Conservation (phyloP, 2,113 vertebrate genomes). For the Martes martes region DNA sequence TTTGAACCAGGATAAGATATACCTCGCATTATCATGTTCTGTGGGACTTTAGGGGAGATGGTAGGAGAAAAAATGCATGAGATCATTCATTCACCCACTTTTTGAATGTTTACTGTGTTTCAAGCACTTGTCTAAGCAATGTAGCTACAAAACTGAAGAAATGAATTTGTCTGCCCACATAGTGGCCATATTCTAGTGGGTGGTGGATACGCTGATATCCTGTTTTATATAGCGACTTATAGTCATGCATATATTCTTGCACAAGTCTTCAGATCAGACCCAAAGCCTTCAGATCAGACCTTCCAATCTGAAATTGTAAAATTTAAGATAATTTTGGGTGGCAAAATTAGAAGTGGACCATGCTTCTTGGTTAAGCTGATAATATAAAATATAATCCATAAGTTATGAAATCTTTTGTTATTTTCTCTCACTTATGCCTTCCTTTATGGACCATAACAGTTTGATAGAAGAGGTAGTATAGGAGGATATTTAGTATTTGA, state of each 20-base stretch:
- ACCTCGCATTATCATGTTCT: neutral
- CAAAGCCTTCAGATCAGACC: too few relatives aligned
- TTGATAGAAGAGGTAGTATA: neutral
- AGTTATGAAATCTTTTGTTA: neutral
- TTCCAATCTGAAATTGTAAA: neutral
- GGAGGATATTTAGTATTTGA: neutral
- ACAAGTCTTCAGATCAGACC: too few relatives aligned
- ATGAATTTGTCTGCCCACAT: neutral
- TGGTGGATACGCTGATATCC: neutral
- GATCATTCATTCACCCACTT: neutral
- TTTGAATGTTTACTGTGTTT: neutral
- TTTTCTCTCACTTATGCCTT: neutral
- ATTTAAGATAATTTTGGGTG: neutral
- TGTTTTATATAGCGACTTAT: neutral
- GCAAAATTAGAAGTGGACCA: neutral
- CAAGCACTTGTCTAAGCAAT: neutral
- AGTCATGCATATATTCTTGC: neutral
- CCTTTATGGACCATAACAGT: neutral
- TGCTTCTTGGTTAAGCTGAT: neutral
- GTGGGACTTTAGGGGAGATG: fast-evolving
- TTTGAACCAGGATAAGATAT: neutral
- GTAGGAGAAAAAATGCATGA: neutral
- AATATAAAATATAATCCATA: neutral
- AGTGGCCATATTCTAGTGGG: neutral
- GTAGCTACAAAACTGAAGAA: neutral